Base-by-base conservation (phyloP, 1,140 invertebrate genomes). In the Bombus consobrinus region DNA sequence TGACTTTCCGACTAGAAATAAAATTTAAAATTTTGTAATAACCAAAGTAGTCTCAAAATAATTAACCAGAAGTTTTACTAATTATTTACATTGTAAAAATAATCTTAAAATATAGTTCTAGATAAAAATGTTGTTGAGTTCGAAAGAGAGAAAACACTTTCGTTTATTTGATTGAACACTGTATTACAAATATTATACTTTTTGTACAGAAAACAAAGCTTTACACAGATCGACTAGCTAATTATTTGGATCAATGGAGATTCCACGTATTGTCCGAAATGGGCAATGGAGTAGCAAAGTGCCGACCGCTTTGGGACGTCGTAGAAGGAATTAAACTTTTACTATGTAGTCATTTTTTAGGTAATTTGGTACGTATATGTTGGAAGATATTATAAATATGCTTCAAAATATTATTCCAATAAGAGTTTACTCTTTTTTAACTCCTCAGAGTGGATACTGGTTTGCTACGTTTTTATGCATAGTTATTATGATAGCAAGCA, bases 291-390 rank as follows among this genome's bases (percentile, higher is more conserved):
- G 96, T 97, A 5, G 97, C 97, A 3, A 96, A 96, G 41, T 98
- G 97, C 94, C 95, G 96, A 28, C 97, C 97, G 13, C 94, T 98
- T 28, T 98, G 97, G 96, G 95, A 97, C 57, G 96, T 97, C 57
- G 96, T 97, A 81, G 95, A 97, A 87, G 96, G 97, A 28, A 93
- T 96, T 28, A 96, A 97, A 86, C 95, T 96, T 22, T 94, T 97
- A 81, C 79, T 97, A 25, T 98, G 97, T 92, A 96, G 96, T 83
- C 96, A 97, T 92, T 96, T 97, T 90, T 95, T 98, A 71, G 97
- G 97, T 75, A 97, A 97, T 66, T 88, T 97, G 93, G 96, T 97
- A 95, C 18, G 87, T 89, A 37, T n/a, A 37, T 32, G 6, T 8
- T 28, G 8, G 0, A n/a, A 28, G 0, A 75, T 59, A 41, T 41